A percentile compares a stretch with the other conserved stretches of the same genome.
These are phyloP conservation scores for Arbacia lixula DNA, from an alignment of 53 echinoderm and acorn worm species.

Conservation along the genomic window DNA sequence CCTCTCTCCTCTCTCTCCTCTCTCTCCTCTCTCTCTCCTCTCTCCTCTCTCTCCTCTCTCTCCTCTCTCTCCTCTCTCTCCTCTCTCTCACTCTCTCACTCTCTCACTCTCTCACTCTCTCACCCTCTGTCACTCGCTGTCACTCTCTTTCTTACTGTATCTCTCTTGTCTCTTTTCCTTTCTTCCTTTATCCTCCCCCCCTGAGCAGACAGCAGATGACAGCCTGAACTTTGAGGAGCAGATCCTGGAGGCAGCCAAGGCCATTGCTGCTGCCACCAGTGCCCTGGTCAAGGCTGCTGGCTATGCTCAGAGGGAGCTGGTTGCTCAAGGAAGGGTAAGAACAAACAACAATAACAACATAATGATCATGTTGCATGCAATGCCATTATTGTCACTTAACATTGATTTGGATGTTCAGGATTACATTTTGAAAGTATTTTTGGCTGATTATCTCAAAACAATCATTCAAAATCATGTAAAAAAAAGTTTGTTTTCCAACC, in stretches of 20 bases:
- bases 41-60: not conserved
- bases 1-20: not conserved
- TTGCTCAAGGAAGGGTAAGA: slow-evolving; percentile 92
- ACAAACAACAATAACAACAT: no score
- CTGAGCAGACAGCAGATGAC: slow-evolving; percentile 87
- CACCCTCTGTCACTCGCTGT: not conserved
- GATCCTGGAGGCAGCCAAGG: slow-evolving; percentile 97
- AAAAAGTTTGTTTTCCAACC: no score
- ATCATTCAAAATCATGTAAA: no score
- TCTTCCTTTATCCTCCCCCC: not conserved
- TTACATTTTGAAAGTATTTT: no score
- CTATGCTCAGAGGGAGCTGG: slow-evolving; percentile 92
- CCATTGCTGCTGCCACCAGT: slow-evolving; percentile 94
- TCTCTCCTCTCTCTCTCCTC: not conserved
- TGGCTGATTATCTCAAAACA: no score
- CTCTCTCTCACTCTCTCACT: not conserved
- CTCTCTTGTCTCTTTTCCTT: not conserved
- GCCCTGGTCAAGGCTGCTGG: slow-evolving; percentile 96
- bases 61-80: not conserved
- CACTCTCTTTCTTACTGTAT: not conserved
- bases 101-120: not conserved
- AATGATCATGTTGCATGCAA: no score
- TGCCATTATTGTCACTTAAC: no score
- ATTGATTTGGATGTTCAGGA: no score
- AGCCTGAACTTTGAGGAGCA: slow-evolving; percentile 98